Base-by-base conservation (phyloP, 2,797 vertebrate species). In the Miichthys miiuy region DNA sequence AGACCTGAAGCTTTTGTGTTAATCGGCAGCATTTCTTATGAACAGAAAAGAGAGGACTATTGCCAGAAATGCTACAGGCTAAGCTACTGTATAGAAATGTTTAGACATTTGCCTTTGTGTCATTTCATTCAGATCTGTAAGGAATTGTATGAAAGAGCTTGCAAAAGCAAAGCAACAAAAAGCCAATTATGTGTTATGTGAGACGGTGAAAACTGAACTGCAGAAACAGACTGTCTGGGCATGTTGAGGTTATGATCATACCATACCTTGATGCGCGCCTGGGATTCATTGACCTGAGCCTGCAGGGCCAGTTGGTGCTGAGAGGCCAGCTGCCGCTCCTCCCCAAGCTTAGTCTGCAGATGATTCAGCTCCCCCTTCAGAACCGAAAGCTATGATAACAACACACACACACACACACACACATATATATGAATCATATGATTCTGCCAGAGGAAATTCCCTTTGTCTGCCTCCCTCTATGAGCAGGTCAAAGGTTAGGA, bases 281-380 rank as follows among this genome's bases (percentile, higher is more conserved):
- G 93, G 25, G 91, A 91, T 78, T 96, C 95, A 56, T 61, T 85
- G 84, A 94, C 77, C 88, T 93, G 95, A 80, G 94, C 94, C 81
- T 95, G 89, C 78, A 96, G 81, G 20, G 89, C 88, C 81, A 95
- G 85, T 82, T 95, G 93, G 64, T 96, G 93, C 81, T 95, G 94
- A 75, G 85, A 80, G 27, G 93, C 81, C 71, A 93, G 81, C 83
- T 92, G 88, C 67, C 51, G 85, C 88, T 96, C 88, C 64, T 92
- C 89, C 23, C 72, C 91, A 76, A 95, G 81, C 20, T 88, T 92
- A 44, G 47, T 72, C 71, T 94, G 88, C 46, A 94, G 72, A 41
- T 86, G 78, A 83, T 80, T 90, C 75, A 94, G 81, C 68, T 95
- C 91, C 79, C 90, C 82, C 81, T 88, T 94, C 71, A 92, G 62